These are phyloP conservation scores for Sporophila hypoxantha DNA, from an alignment of 2,113 vertebrate species.

Conservation along the genomic window DNA sequence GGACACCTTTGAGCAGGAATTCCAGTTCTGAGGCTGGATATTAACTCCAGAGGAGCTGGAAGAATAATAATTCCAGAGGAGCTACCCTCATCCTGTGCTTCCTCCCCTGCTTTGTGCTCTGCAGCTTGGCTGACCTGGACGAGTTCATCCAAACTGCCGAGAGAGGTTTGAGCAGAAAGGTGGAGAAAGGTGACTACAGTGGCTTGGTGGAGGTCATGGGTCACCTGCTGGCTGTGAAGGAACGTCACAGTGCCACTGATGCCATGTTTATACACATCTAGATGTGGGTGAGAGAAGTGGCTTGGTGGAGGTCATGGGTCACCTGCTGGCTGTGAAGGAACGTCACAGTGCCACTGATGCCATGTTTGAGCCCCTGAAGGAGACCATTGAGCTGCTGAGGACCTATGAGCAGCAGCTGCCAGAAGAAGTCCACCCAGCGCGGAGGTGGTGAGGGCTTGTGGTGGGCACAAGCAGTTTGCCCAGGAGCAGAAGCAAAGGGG, in stretches of 20 bases:
- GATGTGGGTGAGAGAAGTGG: too few relatives aligned
- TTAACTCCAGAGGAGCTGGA: not conserved
- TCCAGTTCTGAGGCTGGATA: not conserved
- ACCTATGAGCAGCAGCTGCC: conserved; percentile 85
- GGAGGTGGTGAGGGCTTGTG: conserved; percentile 69
- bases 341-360: conserved; percentile 77
- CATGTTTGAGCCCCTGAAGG: conserved; percentile 90
- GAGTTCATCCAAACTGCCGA: conserved; percentile 72
- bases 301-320: conserved; percentile 83
- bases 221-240: conserved; percentile 86
- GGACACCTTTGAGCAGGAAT: not conserved
- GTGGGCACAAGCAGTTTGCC: not conserved
- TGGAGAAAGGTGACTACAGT: conserved; percentile 79
- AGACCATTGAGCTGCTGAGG: conserved; percentile 85
- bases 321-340: conserved; percentile 87
- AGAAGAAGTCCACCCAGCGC: conserved; percentile 81
- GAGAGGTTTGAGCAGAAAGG: conserved; percentile 70
- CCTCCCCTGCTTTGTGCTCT: not conserved
- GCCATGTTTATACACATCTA: too few relatives aligned
- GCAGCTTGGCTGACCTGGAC: conserved; percentile 84
- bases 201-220: conserved; percentile 84
- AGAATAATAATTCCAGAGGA: not conserved
- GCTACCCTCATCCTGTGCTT: not conserved
- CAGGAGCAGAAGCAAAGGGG: not conserved
- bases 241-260: conserved; percentile 77